phyloP scores from a whole-genome alignment of 2,113 vertebrate genomes.

The Eptesicus fuscus region DNA sequence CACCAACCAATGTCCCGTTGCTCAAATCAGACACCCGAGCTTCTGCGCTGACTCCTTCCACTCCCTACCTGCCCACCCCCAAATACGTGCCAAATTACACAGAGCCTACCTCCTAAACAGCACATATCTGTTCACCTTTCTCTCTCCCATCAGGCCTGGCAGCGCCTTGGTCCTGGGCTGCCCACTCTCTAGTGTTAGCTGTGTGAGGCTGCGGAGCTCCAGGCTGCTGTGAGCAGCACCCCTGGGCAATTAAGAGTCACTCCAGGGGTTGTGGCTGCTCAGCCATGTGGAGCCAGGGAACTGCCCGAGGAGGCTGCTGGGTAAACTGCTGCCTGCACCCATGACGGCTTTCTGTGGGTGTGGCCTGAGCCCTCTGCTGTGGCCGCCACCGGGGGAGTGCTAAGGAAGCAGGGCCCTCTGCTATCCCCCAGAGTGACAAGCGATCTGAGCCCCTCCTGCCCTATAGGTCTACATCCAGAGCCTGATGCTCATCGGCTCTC shows the following conservation, averaged over 20 bases:
- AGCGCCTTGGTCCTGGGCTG: neutral
- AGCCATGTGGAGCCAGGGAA: neutral
- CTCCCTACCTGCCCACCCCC: neutral
- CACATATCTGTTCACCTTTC: neutral
- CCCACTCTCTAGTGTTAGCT: too few relatives aligned
- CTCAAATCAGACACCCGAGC: neutral
- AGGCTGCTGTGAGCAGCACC: neutral
- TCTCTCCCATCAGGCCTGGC: neutral
- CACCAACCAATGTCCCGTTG: neutral
- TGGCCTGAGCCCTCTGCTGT: neutral
- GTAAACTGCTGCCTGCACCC: neutral
- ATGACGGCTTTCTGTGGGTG: neutral
- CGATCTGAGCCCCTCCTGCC: neutral
- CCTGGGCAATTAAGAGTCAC: neutral
- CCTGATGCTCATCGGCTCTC: neutral
- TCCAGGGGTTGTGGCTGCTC: neutral
- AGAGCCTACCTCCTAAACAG: neutral
- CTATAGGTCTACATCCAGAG: neutral
- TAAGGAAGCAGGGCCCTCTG: neutral
- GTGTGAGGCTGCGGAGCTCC: neutral
- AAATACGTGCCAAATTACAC: neutral
- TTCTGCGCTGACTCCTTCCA: neutral
- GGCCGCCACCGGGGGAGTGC: rapidly evolving
- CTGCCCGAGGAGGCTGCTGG: neutral
- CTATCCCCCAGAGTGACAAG: neutral